These are phyloP conservation scores for Tokudaia muenninki DNA, from an alignment of 2,797 vertebrate species.

Conservation along the genomic window DNA sequence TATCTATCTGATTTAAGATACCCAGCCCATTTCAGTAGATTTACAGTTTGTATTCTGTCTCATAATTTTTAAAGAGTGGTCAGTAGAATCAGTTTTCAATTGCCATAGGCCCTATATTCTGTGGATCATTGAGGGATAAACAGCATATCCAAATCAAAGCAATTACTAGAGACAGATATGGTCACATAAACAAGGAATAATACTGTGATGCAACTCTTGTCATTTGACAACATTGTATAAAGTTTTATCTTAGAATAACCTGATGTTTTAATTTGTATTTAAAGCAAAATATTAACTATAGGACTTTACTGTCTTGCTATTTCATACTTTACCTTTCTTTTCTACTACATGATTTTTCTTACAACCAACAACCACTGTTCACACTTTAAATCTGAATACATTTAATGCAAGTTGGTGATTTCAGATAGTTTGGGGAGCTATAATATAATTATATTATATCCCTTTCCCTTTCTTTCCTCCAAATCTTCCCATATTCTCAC, in stretches of 20 bases:
- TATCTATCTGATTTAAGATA: neutral
- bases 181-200: neutral
- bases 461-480: neutral
- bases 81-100: neutral
- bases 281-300: conserved; percentile 39
- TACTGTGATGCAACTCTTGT: neutral
- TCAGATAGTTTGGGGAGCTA: neutral
- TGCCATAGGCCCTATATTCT: neutral
- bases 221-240: neutral
- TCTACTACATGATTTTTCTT: neutral
- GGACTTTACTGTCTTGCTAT: neutral
- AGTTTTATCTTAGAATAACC: neutral
- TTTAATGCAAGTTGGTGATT: neutral
- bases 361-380: neutral
- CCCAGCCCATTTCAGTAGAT: neutral
- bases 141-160: neutral
- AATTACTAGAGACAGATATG: neutral
- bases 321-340: conserved; percentile 30
- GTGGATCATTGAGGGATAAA: neutral
- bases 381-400: neutral
- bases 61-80: neutral
- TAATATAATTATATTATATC: neutral
- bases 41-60: neutral
- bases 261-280: neutral
- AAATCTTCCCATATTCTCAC: too few relatives aligned